phyloP scores from a whole-genome alignment of 2,797 vertebrate genomes.

The Pipistrellus nathusii region DNA sequence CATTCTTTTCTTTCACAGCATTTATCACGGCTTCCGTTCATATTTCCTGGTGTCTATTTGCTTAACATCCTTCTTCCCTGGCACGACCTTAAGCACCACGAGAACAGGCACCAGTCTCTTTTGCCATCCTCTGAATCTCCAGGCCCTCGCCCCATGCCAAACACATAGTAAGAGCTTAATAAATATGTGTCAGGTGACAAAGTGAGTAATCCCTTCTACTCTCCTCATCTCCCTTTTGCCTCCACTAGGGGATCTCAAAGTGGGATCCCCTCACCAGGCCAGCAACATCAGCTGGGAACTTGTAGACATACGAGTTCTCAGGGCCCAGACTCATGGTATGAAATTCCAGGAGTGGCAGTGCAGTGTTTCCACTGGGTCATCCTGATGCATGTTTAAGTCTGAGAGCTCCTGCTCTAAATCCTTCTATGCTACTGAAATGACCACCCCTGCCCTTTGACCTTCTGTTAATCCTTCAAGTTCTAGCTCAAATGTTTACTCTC shows the following conservation, averaged over 20 bases:
- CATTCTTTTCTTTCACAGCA: neutral
- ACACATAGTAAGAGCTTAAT: neutral
- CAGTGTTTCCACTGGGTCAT: neutral
- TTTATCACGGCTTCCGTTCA: too few relatives aligned
- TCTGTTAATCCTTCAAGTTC: neutral
- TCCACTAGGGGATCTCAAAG: neutral
- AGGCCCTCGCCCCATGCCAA: neutral
- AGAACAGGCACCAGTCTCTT: too few relatives aligned
- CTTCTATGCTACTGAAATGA: neutral
- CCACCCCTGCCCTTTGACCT: neutral
- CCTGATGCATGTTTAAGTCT: neutral
- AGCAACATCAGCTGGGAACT: too few relatives aligned
- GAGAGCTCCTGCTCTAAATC: neutral
- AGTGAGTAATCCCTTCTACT: neutral
- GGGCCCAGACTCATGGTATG: neutral
- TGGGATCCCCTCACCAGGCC: neutral
- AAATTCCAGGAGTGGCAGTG: fast-evolving
- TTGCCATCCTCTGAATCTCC: neutral
- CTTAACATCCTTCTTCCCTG: neutral
- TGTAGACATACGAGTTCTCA: neutral
- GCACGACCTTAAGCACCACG: neutral
- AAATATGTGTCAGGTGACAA: neutral
- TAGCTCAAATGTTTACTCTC: neutral
- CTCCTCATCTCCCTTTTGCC: neutral
- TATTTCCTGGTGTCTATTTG: neutral